Percentiles rank a stretch among this genome's conserved stretches.
Evolutionary conservation across 1,140 invertebrate species (phyloP).

Genomic region (Eciton burchellii): DNA sequence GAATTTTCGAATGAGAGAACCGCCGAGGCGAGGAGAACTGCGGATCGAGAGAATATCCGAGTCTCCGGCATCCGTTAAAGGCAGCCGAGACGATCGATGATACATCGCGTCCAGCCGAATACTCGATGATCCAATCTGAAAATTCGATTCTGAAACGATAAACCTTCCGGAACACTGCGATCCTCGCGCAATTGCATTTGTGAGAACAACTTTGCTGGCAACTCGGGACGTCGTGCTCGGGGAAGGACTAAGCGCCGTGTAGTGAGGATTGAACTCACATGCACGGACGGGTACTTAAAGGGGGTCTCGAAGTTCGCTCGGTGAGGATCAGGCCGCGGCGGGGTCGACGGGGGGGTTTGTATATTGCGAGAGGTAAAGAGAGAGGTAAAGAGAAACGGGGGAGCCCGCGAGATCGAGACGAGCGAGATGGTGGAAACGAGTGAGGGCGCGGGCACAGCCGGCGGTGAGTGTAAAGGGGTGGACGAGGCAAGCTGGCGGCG

Average conservation of each 20-base stretch:
- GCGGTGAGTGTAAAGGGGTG: too few relatives aligned
- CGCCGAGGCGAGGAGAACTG: slow-evolving; percentile 1
- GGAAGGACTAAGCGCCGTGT: slow-evolving; percentile 19
- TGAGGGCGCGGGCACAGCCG: neutral
- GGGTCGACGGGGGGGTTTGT: slow-evolving; percentile 23
- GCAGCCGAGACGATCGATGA: neutral
- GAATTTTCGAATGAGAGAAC: slow-evolving; percentile 43
- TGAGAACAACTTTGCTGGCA: neutral
- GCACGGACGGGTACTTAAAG: slow-evolving; percentile 45
- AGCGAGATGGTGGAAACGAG: slow-evolving; percentile 20
- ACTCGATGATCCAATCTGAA: neutral
- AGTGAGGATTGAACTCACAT: slow-evolving; percentile 35
- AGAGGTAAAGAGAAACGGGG: slow-evolving; percentile 6
- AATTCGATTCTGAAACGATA: neutral
- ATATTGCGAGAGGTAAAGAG: slow-evolving; percentile 50
- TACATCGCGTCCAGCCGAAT: neutral
- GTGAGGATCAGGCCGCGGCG: slow-evolving; percentile 26
- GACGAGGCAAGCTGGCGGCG: neutral
- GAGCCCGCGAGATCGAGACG: slow-evolving; percentile 32
- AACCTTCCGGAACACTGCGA: neutral
- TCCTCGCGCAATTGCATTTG: neutral
- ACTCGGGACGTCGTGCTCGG: neutral
- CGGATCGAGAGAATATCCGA: neutral
- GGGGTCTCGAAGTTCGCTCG: slow-evolving; percentile 34
- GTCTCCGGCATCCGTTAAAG: neutral